Evolutionary conservation across 2,113 vertebrate species (phyloP), one percentile per base, ranked within the genome.

Genomic region (Clarias macrocephalus): DNA sequence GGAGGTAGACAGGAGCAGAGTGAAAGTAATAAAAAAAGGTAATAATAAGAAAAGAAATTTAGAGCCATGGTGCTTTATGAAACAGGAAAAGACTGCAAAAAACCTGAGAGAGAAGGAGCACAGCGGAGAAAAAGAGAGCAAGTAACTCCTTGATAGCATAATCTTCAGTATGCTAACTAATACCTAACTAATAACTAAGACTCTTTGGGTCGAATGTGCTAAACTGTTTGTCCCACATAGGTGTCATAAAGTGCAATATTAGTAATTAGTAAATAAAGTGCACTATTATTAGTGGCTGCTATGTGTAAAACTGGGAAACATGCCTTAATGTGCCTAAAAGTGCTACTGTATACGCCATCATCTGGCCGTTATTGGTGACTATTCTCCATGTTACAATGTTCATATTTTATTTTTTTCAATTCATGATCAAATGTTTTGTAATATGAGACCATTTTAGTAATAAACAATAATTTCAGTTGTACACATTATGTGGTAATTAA

Each of bases 81-180:
- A 83, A 72, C 19, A 70, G 56, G 18, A 57, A 33, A 77, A 42
- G 8, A 18, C 19, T 68, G 60, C 28, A 23, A 56, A 80, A 84
- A 80, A 37, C 18, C 57, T 30, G 76, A 28, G 30, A 79, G 48
- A 62, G 48, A 65, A 85, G 37, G 57, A 73, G 87, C 84, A 60
- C 11, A 65, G 88, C 72, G 82, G 86, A 75, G 72, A 63, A 76
- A 63, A 88, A 88, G 59, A 88, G 80, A 80, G 76, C 86, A 80
- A 63, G 84, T 90, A 88, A 79, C 79, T 62, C 10, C 21, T 57
- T 33, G 23, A 57, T 80, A 21, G 52, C 25, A 56, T 25, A 68
- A 4, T 70, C 1, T 25, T 37, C 33, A 37, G 33, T 37, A 70
- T 70, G 48, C 3, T 59, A 10, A 30, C 37, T 54, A 77, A 77